These are phyloP conservation scores for Catamblyrhynchus diadema DNA, from an alignment of 2,797 vertebrate species.

Conservation along the genomic window DNA sequence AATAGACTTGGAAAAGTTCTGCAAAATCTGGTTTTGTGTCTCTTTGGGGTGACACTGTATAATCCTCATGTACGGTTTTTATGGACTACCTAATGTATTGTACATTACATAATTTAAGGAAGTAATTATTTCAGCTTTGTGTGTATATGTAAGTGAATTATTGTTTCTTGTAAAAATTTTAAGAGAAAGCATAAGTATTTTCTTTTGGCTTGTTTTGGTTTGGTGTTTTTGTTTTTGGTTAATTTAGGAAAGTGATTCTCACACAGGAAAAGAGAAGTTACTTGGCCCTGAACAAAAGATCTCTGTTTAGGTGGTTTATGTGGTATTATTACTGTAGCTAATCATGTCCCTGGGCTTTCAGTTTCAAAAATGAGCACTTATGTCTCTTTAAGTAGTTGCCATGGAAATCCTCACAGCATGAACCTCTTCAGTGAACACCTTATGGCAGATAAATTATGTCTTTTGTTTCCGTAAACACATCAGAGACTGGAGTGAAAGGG, in stretches of 20 bases:
- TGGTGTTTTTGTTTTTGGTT: background rate
- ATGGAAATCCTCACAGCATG: conserved; percentile 50
- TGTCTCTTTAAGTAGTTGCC: conserved; percentile 32
- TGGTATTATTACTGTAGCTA: background rate
- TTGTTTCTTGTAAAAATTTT: background rate
- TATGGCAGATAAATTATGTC: conserved; percentile 15
- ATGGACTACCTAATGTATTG: background rate
- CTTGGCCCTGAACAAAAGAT: background rate
- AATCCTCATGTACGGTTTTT: background rate
- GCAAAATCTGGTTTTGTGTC: background rate
- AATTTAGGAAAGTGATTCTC: background rate
- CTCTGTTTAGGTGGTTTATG: background rate
- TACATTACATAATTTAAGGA: background rate
- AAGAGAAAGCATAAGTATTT: background rate
- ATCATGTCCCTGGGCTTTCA: background rate
- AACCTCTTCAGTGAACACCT: conserved; percentile 2
- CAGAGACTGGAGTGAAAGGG: background rate
- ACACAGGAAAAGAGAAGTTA: background rate
- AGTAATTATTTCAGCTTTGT: background rate
- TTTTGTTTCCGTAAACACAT: conserved; percentile 3
- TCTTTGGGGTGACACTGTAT: background rate
- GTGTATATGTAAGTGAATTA: background rate
- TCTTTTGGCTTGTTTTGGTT: background rate
- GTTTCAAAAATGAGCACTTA: conserved; percentile 19
- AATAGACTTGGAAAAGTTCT: background rate